These are phyloP conservation scores for Heliconius hermathena DNA, from an alignment of 1,140 invertebrate genomes.

Conservation along the genomic window DNA sequence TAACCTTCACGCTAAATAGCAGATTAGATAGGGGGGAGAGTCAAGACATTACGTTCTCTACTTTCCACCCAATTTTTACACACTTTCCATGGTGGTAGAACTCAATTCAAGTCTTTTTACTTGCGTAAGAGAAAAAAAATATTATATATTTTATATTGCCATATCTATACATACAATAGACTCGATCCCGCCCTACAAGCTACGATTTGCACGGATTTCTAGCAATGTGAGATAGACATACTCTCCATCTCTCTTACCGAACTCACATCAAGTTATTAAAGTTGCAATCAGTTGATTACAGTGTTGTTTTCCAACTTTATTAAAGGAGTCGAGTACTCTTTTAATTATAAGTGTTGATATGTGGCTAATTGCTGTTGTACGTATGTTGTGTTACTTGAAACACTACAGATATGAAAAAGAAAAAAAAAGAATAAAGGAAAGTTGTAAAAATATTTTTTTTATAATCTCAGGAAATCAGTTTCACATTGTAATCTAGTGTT, in stretches of 20 bases:
- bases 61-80: too few relatives aligned
- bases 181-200: conserved; percentile 50
- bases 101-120: too few relatives aligned
- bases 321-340: conserved; percentile 56
- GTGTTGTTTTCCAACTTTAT: conserved; percentile 69
- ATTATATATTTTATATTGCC: background rate
- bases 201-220: conserved; percentile 35
- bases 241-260: conserved; percentile 52
- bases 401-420: background rate
- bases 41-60: too few relatives aligned
- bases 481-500: too few relatives aligned
- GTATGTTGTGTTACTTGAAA: background rate
- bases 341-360: conserved; percentile 57
- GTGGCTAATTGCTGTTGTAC: conserved; percentile 18
- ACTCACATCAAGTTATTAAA: conserved; percentile 66
- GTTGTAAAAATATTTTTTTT: background rate
- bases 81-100: too few relatives aligned
- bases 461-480: background rate
- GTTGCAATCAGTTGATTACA: conserved; percentile 75
- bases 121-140: too few relatives aligned
- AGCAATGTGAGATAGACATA: conserved; percentile 43
- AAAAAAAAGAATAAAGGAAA: background rate
- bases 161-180: conserved; percentile 40
- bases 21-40: too few relatives aligned
- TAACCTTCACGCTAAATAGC: too few relatives aligned